A percentile compares a stretch with the other conserved stretches of the same genome.
These are phyloP conservation scores for Furcifer pardalis DNA, from an alignment of 2,797 vertebrate genomes.

Conservation along the genomic window DNA sequence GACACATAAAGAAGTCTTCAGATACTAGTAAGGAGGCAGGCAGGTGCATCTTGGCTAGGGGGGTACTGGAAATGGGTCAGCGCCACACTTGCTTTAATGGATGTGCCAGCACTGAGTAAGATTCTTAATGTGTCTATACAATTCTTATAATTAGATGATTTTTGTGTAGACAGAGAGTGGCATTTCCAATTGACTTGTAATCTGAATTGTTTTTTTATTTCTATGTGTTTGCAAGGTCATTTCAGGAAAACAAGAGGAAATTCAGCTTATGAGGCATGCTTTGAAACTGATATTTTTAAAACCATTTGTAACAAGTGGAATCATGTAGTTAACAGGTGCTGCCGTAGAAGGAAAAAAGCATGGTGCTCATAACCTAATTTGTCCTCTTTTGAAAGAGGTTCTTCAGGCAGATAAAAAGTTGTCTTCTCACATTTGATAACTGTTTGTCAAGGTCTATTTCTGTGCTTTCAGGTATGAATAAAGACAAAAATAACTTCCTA, in stretches of 20 bases:
- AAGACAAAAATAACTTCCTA: slow-evolving; percentile 23
- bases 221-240: background rate
- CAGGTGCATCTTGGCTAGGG: too few relatives aligned
- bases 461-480: slow-evolving; percentile 15
- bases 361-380: background rate
- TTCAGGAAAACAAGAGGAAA: background rate
- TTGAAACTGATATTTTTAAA: background rate
- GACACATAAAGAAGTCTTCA: too few relatives aligned
- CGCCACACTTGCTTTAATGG: too few relatives aligned
- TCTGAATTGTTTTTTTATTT: background rate
- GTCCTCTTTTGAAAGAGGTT: slow-evolving; percentile 22
- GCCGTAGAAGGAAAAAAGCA: background rate
- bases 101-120: background rate
- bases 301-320: background rate
- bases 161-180: background rate
- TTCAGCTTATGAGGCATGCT: background rate
- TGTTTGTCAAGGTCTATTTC: slow-evolving; percentile 10
- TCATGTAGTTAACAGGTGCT: background rate
- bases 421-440: slow-evolving; percentile 17
- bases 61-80: background rate
- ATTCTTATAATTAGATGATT: background rate
- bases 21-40: too few relatives aligned
- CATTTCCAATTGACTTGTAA: background rate
- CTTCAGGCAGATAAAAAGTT: slow-evolving; percentile 8
- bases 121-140: background rate